phyloP scores from a whole-genome alignment of 2,888 invertebrate species.

The Drosophila antonietae region DNA sequence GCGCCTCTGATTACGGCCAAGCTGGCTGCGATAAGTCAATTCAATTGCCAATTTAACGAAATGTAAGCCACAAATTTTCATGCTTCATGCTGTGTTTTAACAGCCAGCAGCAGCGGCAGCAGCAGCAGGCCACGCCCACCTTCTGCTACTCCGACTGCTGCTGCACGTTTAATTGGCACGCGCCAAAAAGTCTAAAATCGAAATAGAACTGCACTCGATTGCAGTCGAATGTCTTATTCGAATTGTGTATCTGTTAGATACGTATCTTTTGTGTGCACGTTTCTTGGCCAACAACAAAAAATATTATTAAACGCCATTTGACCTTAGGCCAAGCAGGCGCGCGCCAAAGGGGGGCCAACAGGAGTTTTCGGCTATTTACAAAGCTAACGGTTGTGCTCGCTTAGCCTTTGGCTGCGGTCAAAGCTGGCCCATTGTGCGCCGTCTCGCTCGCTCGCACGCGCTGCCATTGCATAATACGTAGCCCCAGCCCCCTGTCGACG shows the following conservation, averaged over 20 bases:
- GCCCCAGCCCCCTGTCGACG: conserved; percentile 32
- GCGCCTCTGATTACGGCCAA: conserved; percentile 24
- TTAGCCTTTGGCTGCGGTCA: conserved; percentile 66
- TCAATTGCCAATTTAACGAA: conserved; percentile 18
- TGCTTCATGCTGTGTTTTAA: conserved; percentile 22
- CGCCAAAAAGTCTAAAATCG: conserved; percentile 54
- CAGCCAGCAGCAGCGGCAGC: not conserved
- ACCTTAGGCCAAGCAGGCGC: conserved; percentile 65
- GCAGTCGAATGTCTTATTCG: conserved; percentile 68
- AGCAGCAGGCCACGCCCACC: not conserved
- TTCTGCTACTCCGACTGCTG: conserved; percentile 1
- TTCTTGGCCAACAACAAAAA: conserved; percentile 39
- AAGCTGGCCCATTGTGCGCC: not conserved
- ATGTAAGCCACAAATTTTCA: conserved; percentile 18
- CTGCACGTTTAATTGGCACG: conserved; percentile 74
- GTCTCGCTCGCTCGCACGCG: conserved; percentile 10
- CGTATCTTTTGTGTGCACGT: conserved; percentile 53
- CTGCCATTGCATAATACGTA: conserved; percentile 33
- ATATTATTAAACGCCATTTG: conserved; percentile 77
- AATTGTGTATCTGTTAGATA: conserved; percentile 64
- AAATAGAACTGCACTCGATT: conserved; percentile 18
- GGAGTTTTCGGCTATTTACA: conserved; percentile 49
- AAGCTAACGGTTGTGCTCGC: conserved; percentile 66
- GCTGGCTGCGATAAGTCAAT: conserved; percentile 17
- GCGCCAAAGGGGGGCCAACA: conserved; percentile 1